Base-by-base conservation (phyloP, 2,888 invertebrate genomes). In the Dyspetes luteomarginatus region DNA sequence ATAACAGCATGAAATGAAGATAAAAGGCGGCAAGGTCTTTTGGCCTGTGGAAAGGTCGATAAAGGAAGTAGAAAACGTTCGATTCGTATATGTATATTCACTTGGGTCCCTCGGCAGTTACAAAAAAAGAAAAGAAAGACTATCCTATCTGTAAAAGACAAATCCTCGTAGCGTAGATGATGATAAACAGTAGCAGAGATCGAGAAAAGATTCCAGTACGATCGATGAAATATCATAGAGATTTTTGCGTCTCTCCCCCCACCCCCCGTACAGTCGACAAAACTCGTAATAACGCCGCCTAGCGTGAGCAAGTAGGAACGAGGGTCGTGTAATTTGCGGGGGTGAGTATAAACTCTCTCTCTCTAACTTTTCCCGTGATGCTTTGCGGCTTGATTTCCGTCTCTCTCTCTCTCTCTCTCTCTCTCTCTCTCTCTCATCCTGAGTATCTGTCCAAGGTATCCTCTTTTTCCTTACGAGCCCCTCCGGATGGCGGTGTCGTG, bases 1-100 rank as follows among this genome's bases (percentile, higher is more conserved):
- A 36, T 84, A 86, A 86, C 85, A 85, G 84, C 86, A 83, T 82
- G 84, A 81, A 78, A 85, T 79, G 83, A 85, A 79, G 85, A 86
- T 86, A 64, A 62, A 87, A 82, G 84, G 84, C 86, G 58, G 85
- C 81, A 86, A 87, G 86, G 86, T 87, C 85, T 86, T 84, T 7
- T n/a, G 12, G 36, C 84, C 82, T 48, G 58, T 48, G 3, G 48
- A 77, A 82, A 83, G 85, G 87, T 87, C 87, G 86, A 87, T 87
- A 84, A 60, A 50, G 30, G 15, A 24, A 60, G 50, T 41, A 36
- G 72, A 62, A 41, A 60, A 48, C 48, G 72, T 62, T 71, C n/a
- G n/a, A n/a, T 30, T 36, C 36, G 36, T 12, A 36, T 12, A 3
- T 9, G 36, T 36, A 12, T 36, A 36, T 36, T 36, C 12, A 36